These are phyloP conservation scores for Bombus picipes DNA, from an alignment of 1,140 invertebrate species.

Conservation along the genomic window DNA sequence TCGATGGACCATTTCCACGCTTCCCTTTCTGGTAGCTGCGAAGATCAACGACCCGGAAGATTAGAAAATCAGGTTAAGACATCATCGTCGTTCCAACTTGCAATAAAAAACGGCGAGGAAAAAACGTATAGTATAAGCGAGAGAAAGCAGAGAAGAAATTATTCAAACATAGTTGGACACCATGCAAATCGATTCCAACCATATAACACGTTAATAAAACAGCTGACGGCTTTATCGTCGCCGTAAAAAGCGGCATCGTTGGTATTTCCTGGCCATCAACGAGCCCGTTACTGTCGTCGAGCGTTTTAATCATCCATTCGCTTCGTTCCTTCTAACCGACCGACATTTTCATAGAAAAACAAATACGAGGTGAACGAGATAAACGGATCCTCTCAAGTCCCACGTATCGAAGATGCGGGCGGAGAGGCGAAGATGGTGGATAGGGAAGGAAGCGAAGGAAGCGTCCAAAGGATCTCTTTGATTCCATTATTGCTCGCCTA, in stretches of 20 bases:
- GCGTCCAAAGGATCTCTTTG: constrained; percentile 57
- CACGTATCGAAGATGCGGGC: not conserved
- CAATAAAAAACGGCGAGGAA: too few relatives aligned
- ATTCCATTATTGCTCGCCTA: constrained; percentile 74
- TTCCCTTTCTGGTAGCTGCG: not conserved
- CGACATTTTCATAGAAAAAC: not conserved
- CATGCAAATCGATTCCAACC: not conserved
- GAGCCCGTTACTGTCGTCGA: not conserved
- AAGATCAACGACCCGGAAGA: not conserved
- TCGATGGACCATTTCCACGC: not conserved
- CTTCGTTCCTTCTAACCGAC: not conserved
- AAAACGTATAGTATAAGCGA: too few relatives aligned
- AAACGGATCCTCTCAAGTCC: not conserved
- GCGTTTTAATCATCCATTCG: not conserved
- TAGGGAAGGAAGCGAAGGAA: not conserved
- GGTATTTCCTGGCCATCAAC: not conserved
- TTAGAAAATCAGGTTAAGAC: not conserved
- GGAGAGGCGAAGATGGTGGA: not conserved
- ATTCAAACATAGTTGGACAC: too few relatives aligned
- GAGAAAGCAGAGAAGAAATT: too few relatives aligned
- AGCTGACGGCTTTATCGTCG: not conserved
- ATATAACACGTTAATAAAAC: not conserved
- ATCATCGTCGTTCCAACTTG: not conserved
- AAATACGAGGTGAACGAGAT: not conserved
- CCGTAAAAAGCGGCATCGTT: not conserved